These are phyloP conservation scores for Tilapia sparmanii DNA, from an alignment of 2,113 vertebrate species.

Conservation along the genomic window DNA sequence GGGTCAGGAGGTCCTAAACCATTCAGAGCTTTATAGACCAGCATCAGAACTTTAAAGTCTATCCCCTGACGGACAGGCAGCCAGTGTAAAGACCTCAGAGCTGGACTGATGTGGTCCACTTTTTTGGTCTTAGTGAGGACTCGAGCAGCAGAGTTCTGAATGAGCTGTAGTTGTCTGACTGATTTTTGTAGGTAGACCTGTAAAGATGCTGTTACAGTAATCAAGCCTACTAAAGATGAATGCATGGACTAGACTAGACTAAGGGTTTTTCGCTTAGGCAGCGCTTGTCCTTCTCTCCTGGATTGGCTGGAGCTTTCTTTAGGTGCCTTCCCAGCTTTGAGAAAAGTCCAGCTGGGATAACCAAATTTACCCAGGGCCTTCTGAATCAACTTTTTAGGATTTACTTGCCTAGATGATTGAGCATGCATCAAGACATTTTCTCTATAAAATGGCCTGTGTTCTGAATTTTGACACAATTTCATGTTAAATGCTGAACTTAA, in stretches of 20 bases:
- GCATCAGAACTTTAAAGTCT: not conserved
- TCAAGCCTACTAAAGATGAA: not conserved
- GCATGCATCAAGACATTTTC: not conserved
- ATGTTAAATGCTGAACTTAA: not conserved
- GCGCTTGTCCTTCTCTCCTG: rapidly evolving
- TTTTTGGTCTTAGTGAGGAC: rapidly evolving
- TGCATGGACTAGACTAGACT: too few species aligned
- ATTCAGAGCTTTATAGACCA: not conserved
- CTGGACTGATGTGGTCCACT: rapidly evolving
- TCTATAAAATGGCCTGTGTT: not conserved
- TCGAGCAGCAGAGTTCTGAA: rapidly evolving
- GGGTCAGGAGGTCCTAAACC: too few species aligned
- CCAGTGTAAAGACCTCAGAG: not conserved
- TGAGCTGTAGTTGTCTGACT: rapidly evolving
- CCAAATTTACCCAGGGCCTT: not conserved
- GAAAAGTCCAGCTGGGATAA: not conserved
- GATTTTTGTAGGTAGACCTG: rapidly evolving
- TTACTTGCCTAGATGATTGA: not conserved
- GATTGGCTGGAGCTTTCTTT: rapidly evolving
- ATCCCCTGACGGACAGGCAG: not conserved
- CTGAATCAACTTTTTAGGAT: not conserved
- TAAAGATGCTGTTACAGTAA: not conserved
- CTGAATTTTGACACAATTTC: not conserved
- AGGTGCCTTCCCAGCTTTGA: not conserved
- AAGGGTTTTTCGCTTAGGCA: rapidly evolving